Conservation (phyloP, 2,113 vertebrate species). For the Macaca nemestrina region DNA sequence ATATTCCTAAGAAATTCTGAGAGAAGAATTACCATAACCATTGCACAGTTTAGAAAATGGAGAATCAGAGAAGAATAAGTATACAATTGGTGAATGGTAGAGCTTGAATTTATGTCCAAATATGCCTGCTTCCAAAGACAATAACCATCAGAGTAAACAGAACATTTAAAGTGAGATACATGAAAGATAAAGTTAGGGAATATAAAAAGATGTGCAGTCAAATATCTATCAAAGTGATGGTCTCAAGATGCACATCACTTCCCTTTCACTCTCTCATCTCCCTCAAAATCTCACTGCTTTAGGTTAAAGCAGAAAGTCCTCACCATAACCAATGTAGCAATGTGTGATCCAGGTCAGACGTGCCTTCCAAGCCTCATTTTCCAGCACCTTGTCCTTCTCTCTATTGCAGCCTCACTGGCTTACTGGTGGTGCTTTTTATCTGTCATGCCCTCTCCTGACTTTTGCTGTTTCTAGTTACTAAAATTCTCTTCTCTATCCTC, state of each 20-base stretch:
- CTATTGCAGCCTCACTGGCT: neutral
- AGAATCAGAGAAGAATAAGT: neutral
- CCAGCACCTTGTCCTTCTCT: neutral
- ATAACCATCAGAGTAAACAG: neutral
- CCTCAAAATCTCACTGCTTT: neutral
- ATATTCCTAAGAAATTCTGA: neutral
- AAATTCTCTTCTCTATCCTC: neutral
- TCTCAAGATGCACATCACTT: neutral
- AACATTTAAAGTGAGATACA: neutral
- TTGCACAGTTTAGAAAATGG: neutral
- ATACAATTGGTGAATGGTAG: neutral
- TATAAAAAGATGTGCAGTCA: neutral
- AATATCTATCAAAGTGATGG: neutral
- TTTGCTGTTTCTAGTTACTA: neutral
- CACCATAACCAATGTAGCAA: neutral
- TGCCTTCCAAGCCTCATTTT: neutral
- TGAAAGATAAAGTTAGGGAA: neutral
- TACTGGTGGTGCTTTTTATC: neutral
- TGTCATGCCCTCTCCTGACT: neutral
- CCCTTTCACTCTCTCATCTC: neutral
- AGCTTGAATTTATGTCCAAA: neutral
- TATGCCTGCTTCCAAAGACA: neutral
- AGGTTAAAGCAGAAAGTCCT: neutral
- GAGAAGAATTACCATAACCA: neutral
- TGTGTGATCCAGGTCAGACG: neutral